Base-by-base conservation (phyloP, 2,888 invertebrate genomes). In the Gymnoscelis rufifasciata region DNA sequence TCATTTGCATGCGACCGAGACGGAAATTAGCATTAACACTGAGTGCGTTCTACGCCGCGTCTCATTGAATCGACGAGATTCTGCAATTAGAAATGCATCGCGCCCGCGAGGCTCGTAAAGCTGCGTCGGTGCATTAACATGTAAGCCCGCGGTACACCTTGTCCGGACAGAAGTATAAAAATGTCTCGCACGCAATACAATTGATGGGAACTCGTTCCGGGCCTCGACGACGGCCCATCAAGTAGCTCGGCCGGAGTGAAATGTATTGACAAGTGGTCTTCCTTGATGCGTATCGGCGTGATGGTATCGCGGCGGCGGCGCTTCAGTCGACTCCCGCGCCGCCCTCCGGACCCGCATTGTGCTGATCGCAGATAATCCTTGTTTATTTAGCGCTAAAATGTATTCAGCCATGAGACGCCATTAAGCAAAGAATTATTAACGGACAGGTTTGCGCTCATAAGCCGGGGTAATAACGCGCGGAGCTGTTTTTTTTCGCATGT, bases 241-340 rank as follows among this genome's bases (percentile, higher is more conserved):
- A 77, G 78, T 73, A 68, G 59, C 62, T 59, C 65, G 68, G 70
- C 64, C 68, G 75, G 83, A 80, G 83, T 87, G 86, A 86, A 81
- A 79, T 83, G 86, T 86, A 87, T 86, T 86, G 87, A 88, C 87
- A 84, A 83, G 75, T 84, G 81, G 87, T 84, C 87, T 87, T 87
- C 87, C 87, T 86, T 83, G 87, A 88, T 88, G 77, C 74, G 66
- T 87, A 88, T 87, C 87, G 80, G 81, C 64, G 82, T 84, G 87
- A 86, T 87, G 80, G 77, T 86, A 86, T 86, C 86, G 74, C 62
- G 65, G 64, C 59, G 64, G 78, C 86, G 84, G 84, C 83, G 80
- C 81, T 83, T 83, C 80, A 81, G 84, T 78, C 82, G 80, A 78
- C 80, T 73, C 69, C 81, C 71, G 79, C 43, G 43, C 43, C 50